Base-by-base conservation (phyloP, 2,113 vertebrate species). In the Caranx ignobilis region DNA sequence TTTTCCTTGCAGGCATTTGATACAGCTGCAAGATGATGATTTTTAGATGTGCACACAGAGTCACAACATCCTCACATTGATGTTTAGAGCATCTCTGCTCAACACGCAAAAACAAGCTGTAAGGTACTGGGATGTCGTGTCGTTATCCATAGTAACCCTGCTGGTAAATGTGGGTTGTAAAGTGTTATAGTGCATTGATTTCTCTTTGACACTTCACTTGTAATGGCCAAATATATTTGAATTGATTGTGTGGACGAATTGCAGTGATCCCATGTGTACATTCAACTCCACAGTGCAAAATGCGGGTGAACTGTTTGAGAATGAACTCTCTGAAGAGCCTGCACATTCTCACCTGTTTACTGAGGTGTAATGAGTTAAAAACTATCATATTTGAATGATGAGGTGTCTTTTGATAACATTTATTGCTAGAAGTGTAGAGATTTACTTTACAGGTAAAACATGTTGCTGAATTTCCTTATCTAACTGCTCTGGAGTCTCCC, bases 1-100 rank as follows among this genome's bases (percentile, higher is more conserved):
- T 81, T 81, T 63, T 11, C 54, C 74, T 54, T 67, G 55, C 16
- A 79, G 70, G 12, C 18, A 50, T 81, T 56, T 77, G 7, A 41
- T 60, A 0, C 0, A 74, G 69, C 60, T 71, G 54, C 34, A 81
- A 62, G 37, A 74, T 55, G 37, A 74, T 55, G 6, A 64, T 77
- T 65, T 81, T 55, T 21, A 15, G 13, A 76, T n/a, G 11, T 61
- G 26, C 16, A n/a, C n/a, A 39, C 34, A 82, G 37, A 62, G 18
- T 19, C 2, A 65, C 39, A 41, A 31, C 16, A 6, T 72, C 39
- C 1, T 57, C 50, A 48, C 19, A 15, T 59, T 13, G 39, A 3
- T 31, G 55, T 37, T 61, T 41, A n/a, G 9, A 47, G 47, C 47
- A 48, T 48, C 7, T 48, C 5, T 48, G 32, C 57, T 62, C 8